Evolutionary conservation across 2,888 invertebrate genomes (phyloP).

Genomic region (Megalurothrips usitatus): DNA sequence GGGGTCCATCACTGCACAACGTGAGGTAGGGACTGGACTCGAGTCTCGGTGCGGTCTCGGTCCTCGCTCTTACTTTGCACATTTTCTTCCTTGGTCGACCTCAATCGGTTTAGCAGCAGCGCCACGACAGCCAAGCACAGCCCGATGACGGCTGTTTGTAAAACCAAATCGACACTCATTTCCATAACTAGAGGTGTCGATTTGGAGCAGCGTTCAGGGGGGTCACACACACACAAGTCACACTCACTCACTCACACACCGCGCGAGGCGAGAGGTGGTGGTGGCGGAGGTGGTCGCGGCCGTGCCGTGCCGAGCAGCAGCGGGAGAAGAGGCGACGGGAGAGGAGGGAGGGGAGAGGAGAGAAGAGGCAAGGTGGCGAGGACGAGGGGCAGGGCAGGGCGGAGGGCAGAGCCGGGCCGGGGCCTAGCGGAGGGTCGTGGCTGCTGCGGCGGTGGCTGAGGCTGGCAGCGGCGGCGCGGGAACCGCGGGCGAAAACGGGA

Average conservation of each 20-base stretch:
- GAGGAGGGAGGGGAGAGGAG: neutral
- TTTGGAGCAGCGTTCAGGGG: conserved; percentile 21
- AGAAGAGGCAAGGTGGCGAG: neutral
- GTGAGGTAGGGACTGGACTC: neutral
- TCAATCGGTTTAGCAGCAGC: conserved; percentile 26
- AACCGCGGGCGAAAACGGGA: neutral
- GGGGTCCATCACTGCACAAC: neutral
- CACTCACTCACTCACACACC: neutral
- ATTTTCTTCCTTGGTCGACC: conserved; percentile 23
- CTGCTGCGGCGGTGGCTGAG: neutral
- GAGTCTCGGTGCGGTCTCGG: too few species aligned
- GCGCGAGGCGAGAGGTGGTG: neutral
- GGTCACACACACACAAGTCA: conserved; percentile 2
- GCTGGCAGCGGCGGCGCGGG: neutral
- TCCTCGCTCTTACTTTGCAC: conserved; percentile 9
- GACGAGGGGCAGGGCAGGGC: neutral
- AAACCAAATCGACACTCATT: conserved; percentile 25
- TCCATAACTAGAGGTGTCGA: conserved; percentile 24
- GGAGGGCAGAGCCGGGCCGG: neutral
- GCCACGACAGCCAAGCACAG: conserved; percentile 16
- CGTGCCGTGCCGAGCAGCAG: conserved; percentile 7
- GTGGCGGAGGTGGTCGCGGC: conserved; percentile 7
- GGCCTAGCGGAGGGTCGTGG: neutral
- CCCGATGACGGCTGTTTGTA: conserved; percentile 23
- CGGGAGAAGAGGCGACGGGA: neutral